Percentiles rank a stretch among this genome's conserved stretches.
Evolutionary conservation across 2,888 invertebrate species (phyloP).

Genomic region (Apotomis betuletana): DNA sequence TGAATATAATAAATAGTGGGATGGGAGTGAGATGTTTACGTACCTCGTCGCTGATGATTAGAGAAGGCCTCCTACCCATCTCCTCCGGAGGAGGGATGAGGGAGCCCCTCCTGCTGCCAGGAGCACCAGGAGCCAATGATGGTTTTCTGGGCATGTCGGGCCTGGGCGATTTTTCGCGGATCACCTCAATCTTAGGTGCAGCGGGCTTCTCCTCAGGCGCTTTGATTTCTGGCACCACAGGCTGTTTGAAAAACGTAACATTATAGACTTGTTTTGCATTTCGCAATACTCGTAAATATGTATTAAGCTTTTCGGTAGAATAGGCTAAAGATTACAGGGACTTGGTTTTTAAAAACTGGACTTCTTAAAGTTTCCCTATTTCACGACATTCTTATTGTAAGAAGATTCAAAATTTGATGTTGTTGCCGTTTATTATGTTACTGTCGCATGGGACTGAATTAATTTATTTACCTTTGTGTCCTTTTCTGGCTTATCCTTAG

Average conservation of each 20-base stretch:
- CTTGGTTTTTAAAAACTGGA: no score
- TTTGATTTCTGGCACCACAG: slow-evolving; percentile 87
- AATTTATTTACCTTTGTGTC: slow-evolving; percentile 52
- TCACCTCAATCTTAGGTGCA: slow-evolving; percentile 94
- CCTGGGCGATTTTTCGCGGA: slow-evolving; percentile 89
- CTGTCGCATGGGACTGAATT: no score
- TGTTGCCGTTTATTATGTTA: no score
- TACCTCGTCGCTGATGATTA: slow-evolving; percentile 98
- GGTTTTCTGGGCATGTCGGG: slow-evolving; percentile 87
- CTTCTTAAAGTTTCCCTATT: no score
- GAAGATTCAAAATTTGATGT: no score
- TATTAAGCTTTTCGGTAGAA: no score
- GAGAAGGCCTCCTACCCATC: slow-evolving; percentile 92
- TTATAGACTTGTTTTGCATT: no score
- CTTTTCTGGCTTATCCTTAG: slow-evolving; percentile 78
- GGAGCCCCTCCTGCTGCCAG: slow-evolving; percentile 87
- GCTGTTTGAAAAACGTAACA: slow-evolving; percentile 48
- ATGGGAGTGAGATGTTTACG: slow-evolving; percentile 56
- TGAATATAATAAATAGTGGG: slow-evolving; percentile 31
- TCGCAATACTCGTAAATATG: no score
- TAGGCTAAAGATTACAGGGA: no score
- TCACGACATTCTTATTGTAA: no score
- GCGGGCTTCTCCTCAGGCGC: slow-evolving; percentile 83
- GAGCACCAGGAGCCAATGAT: slow-evolving; percentile 86
- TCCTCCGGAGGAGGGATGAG: slow-evolving; percentile 95